These are phyloP conservation scores for Mimumesa dahlbomi DNA, from an alignment of 2,888 invertebrate genomes.

Conservation along the genomic window DNA sequence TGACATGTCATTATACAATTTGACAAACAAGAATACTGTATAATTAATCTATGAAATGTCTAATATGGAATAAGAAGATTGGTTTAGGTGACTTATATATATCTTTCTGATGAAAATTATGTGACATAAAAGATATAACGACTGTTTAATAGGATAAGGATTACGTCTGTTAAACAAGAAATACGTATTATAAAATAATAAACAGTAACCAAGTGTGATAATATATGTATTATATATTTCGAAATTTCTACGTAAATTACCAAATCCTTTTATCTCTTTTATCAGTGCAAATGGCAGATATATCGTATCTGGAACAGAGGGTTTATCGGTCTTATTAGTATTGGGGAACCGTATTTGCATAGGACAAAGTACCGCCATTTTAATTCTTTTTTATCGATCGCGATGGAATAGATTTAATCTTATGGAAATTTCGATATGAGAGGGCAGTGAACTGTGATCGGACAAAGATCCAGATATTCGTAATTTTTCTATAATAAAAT, in stretches of 20 bases:
- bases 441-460: conserved; percentile 23
- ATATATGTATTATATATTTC: background rate
- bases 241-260: background rate
- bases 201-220: background rate
- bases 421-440: conserved; percentile 34
- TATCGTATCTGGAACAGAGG: conserved; percentile 32
- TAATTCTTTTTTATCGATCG: conserved; percentile 29
- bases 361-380: conserved; percentile 26
- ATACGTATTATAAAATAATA: background rate
- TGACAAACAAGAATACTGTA: too few relatives aligned
- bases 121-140: too few relatives aligned
- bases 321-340: conserved; percentile 50
- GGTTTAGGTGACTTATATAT: too few relatives aligned
- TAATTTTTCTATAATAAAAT: conserved; percentile 30
- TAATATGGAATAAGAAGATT: too few relatives aligned
- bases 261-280: conserved; percentile 18
- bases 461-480: conserved; percentile 27
- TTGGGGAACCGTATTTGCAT: conserved; percentile 45
- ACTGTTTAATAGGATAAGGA: too few relatives aligned
- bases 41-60: too few relatives aligned
- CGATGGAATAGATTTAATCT: conserved; percentile 37
- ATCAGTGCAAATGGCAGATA: conserved; percentile 13
- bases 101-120: too few relatives aligned
- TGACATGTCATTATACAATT: too few relatives aligned
- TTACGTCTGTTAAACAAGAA: too few relatives aligned